A percentile compares a stretch with the other conserved stretches of the same genome.
Evolutionary conservation across 2,797 vertebrate genomes (phyloP).

Genomic region (Arvicola amphibius): DNA sequence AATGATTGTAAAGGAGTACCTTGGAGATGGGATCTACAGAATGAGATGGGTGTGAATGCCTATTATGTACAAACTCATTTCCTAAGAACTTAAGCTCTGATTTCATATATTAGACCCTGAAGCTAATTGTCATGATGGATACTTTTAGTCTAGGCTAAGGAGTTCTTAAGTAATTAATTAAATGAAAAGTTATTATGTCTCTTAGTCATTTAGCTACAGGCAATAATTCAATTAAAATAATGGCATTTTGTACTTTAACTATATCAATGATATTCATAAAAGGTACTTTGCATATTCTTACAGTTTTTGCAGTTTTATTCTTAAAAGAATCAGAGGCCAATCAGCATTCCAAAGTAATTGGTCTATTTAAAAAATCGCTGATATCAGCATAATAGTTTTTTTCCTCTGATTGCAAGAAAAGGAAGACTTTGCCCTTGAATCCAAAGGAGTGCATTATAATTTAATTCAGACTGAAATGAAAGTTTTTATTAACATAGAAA

Average conservation of each 20-base stretch:
- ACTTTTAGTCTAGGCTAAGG: constrained; percentile 57
- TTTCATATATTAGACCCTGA: constrained; percentile 63
- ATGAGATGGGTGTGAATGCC: constrained; percentile 49
- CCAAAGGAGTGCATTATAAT: neutral
- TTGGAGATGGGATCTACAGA: constrained; percentile 57
- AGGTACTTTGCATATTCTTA: neutral
- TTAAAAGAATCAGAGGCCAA: constrained; percentile 5
- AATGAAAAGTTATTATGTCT: constrained; percentile 34
- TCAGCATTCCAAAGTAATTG: neutral
- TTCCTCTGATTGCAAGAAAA: neutral
- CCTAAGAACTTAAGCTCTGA: constrained; percentile 37
- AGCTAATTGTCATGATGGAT: constrained; percentile 53
- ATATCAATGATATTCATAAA: neutral
- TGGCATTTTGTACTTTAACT: constrained; percentile 5
- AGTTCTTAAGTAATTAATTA: constrained; percentile 40
- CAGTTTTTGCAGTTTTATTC: constrained; percentile 22
- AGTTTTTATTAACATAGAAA: neutral
- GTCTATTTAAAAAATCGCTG: neutral
- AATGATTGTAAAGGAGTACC: constrained; percentile 60
- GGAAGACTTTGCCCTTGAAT: neutral
- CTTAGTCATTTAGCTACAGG: constrained; percentile 4
- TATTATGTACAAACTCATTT: constrained; percentile 64
- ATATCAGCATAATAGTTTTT: neutral
- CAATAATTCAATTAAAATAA: constrained; percentile 58
- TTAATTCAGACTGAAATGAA: neutral